Conservation (phyloP, 2,888 invertebrate genomes). For the Rotaria sp. region DNA sequence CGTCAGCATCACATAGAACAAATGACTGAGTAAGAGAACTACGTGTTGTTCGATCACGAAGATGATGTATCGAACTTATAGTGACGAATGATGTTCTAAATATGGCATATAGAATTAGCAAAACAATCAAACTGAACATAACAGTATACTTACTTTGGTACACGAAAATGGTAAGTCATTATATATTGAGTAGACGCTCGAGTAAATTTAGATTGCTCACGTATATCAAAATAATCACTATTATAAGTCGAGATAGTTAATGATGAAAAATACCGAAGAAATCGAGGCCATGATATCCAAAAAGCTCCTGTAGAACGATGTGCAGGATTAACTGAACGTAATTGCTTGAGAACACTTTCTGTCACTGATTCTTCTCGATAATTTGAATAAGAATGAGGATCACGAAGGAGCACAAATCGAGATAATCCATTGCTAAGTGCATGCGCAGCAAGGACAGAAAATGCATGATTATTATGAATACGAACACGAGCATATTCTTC, state of each 20-base stretch:
- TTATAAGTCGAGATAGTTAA: background rate
- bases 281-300: background rate
- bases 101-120: no score
- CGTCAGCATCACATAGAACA: no score
- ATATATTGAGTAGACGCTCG: no score
- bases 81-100: no score
- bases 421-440: no score
- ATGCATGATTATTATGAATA: background rate
- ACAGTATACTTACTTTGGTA: no score
- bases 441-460: no score
- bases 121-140: no score
- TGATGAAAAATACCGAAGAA: background rate
- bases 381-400: background rate
- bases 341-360: background rate
- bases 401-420: background rate
- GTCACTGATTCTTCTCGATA: background rate
- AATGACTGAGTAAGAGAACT: no score
- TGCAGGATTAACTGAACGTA: background rate
- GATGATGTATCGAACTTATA: no score
- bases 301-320: background rate
- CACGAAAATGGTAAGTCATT: no score
- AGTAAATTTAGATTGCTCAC: background rate
- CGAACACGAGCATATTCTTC: slow-evolving; percentile 57
- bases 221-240: background rate
- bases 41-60: no score